Conservation (phyloP, 2,888 invertebrate genomes). For the Melipona beecheii region DNA sequence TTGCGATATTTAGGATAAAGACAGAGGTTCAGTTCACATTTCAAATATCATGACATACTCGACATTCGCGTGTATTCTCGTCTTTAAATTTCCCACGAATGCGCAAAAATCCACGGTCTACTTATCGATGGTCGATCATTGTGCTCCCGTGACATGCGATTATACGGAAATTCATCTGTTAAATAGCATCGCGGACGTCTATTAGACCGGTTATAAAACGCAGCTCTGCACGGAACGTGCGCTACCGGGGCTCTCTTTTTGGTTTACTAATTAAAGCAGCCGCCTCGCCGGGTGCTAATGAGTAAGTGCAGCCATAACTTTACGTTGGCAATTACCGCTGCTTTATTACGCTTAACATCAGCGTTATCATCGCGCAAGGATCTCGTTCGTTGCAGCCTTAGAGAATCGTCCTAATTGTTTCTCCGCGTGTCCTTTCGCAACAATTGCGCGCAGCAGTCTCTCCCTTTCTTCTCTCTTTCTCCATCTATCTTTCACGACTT, state of each 20-base stretch:
- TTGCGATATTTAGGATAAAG: no score
- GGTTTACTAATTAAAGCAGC: slow-evolving; percentile 71
- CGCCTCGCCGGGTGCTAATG: slow-evolving; percentile 70
- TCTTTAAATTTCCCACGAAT: no score
- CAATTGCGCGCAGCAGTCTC: background rate
- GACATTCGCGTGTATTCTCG: no score
- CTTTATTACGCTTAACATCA: slow-evolving; percentile 75
- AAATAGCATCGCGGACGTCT: slow-evolving; percentile 59
- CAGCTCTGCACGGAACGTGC: slow-evolving; percentile 66
- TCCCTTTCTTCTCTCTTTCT: no score
- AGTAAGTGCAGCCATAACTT: slow-evolving; percentile 67
- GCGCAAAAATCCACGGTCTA: no score
- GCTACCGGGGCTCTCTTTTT: slow-evolving; percentile 51
- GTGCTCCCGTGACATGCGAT: background rate
- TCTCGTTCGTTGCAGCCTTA: slow-evolving; percentile 53
- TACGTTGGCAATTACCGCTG: slow-evolving; percentile 76
- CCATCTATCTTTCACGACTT: background rate
- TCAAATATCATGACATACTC: no score
- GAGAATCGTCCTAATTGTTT: slow-evolving; percentile 51
- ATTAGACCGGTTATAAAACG: slow-evolving; percentile 49
- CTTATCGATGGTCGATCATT: background rate
- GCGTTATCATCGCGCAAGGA: slow-evolving; percentile 70
- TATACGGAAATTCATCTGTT: slow-evolving; percentile 63
- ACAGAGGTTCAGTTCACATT: no score
- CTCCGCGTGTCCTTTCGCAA: slow-evolving; percentile 37